Conservation (phyloP, 2,888 invertebrate genomes). For the Uloborus plumipes region DNA sequence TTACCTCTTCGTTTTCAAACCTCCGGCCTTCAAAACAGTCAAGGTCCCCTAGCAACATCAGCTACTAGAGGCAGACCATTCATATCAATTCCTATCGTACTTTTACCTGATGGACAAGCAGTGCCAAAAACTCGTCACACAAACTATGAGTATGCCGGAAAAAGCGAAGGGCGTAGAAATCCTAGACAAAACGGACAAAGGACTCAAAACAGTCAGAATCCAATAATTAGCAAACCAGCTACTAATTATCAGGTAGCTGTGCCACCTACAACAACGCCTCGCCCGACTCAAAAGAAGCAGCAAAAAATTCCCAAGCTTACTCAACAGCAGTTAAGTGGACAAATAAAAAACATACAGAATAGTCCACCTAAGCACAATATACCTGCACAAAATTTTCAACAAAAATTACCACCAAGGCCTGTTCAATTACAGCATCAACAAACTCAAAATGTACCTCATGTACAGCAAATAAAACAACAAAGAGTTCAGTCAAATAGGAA, state of each 20-base stretch:
- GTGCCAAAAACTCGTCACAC: constrained; percentile 20
- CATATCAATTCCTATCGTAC: constrained; percentile 48
- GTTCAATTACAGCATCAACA: background rate
- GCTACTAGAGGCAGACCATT: constrained; percentile 36
- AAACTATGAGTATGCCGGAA: constrained; percentile 25
- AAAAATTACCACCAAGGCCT: constrained; percentile 15
- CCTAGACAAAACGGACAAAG: background rate
- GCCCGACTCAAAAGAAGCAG: background rate
- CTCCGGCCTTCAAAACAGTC: constrained; percentile 12
- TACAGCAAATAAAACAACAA: constrained; percentile 10
- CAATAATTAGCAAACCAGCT: background rate
- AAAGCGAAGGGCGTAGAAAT: background rate
- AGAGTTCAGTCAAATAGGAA: background rate
- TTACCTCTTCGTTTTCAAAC: background rate
- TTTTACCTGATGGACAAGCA: constrained; percentile 36
- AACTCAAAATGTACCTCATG: background rate
- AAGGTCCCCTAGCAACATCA: constrained; percentile 18
- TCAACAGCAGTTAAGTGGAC: background rate
- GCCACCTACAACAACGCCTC: background rate
- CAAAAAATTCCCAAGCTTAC: constrained; percentile 1
- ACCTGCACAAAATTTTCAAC: background rate
- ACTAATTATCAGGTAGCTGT: constrained; percentile 21
- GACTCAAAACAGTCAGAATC: background rate
- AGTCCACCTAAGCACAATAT: background rate
- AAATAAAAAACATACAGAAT: background rate